Conservation (phyloP, 2,113 vertebrate species). For the Thalassoma bifasciatum region DNA sequence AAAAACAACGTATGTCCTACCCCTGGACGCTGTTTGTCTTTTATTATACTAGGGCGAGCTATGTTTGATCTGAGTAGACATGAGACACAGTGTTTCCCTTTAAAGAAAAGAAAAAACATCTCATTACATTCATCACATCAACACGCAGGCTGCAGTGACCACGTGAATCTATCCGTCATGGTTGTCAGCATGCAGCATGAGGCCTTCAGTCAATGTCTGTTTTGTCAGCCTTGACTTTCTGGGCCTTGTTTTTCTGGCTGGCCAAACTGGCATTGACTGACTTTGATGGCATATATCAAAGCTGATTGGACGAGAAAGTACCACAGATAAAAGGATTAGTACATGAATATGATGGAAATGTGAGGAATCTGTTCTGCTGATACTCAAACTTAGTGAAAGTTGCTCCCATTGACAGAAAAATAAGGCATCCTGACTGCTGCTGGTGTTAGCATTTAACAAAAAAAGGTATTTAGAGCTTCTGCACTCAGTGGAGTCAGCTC, state of each 20-base stretch:
- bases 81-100: neutral
- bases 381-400: neutral
- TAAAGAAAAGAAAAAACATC: neutral
- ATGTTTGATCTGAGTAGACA: neutral
- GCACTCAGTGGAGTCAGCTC: no score
- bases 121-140: conserved; percentile 26
- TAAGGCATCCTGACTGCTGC: neutral
- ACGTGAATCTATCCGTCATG: conserved; percentile 8
- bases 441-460: neutral
- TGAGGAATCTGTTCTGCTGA: no score
- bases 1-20: neutral
- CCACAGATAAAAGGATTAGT: no score
- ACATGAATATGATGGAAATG: no score
- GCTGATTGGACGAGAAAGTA: neutral
- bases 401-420: neutral
- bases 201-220: conserved; percentile 45
- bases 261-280: conserved; percentile 29
- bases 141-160: neutral
- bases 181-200: conserved; percentile 8
- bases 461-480: no score
- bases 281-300: conserved; percentile 22
- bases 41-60: neutral
- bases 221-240: conserved; percentile 62
- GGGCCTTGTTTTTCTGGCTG: conserved; percentile 52
- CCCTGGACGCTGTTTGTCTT: neutral